Conservation (phyloP, 2,113 vertebrate genomes). For the Bambusicola thoracicus region DNA sequence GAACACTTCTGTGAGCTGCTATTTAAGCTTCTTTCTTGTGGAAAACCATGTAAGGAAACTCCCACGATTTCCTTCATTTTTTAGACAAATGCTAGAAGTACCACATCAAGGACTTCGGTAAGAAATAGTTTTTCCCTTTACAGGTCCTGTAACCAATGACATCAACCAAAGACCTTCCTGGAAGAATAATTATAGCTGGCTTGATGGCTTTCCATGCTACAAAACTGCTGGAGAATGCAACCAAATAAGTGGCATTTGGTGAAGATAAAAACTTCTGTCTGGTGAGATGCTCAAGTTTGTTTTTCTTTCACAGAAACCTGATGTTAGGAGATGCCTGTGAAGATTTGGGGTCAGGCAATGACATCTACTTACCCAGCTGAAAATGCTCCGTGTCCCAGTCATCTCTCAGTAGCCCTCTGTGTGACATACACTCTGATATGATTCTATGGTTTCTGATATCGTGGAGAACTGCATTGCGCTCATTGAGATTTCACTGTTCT, state of each 20-base stretch:
- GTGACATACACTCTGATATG: fast-evolving
- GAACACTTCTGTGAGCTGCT: background rate
- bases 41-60: background rate
- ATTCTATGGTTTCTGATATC: background rate
- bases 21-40: background rate
- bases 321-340: background rate
- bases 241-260: background rate
- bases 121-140: background rate
- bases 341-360: background rate
- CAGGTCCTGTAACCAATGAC: background rate
- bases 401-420: background rate
- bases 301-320: background rate
- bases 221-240: background rate
- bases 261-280: background rate
- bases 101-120: background rate
- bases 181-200: background rate
- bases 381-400: background rate
- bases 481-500: background rate
- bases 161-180: background rate
- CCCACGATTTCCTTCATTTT: background rate
- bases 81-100: background rate
- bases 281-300: background rate
- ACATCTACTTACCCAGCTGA: background rate
- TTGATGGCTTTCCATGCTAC: fast-evolving
- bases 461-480: background rate